Evolutionary conservation across 2,888 invertebrate species (phyloP).

Genomic region (Anthrax anthrax): DNA sequence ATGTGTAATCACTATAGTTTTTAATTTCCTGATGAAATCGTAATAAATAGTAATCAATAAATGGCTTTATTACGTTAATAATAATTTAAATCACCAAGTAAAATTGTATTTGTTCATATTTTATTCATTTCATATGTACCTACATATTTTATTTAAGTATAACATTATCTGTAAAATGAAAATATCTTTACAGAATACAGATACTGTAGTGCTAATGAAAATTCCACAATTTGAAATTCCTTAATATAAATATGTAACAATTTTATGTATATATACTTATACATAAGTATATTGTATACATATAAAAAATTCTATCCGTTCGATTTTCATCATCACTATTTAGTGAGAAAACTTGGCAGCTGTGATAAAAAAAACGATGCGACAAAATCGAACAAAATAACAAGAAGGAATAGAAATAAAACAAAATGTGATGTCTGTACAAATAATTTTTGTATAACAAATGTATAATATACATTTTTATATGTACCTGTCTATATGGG

Average conservation of each 20-base stretch:
- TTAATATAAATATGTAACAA: too few species aligned
- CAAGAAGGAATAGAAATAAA: neutral
- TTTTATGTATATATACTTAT: neutral
- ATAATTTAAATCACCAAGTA: too few species aligned
- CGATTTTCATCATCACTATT: neutral
- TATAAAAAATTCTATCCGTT: neutral
- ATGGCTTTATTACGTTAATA: neutral
- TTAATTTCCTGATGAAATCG: neutral
- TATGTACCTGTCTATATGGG: too few species aligned
- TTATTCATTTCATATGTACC: too few species aligned
- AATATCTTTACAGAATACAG: too few species aligned
- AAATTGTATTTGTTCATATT: too few species aligned
- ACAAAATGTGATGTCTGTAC: neutral
- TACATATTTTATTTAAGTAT: too few species aligned
- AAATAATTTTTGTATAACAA: too few species aligned
- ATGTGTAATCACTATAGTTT: neutral
- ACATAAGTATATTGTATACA: neutral
- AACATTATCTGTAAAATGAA: too few species aligned
- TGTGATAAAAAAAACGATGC: neutral
- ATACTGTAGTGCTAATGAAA: too few species aligned
- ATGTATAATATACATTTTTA: too few species aligned
- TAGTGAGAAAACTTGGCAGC: neutral
- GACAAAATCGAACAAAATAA: neutral
- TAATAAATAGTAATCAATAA: neutral
- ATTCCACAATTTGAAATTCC: too few species aligned